These are phyloP conservation scores for Fistularia tabacaria DNA, from an alignment of 2,797 vertebrate species.

Conservation along the genomic window DNA sequence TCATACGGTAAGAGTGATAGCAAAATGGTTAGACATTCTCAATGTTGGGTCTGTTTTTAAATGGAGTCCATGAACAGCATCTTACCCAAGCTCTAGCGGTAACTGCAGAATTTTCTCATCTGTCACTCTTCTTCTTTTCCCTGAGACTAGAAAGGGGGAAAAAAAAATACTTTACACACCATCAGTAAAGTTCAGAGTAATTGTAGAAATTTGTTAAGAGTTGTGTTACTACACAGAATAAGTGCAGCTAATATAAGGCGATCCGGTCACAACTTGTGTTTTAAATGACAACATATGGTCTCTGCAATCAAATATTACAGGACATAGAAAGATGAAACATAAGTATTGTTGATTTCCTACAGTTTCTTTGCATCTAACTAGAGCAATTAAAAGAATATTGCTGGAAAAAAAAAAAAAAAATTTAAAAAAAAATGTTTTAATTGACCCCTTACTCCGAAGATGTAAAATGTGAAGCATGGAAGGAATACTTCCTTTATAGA, in stretches of 20 bases:
- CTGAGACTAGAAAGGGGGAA: conserved; percentile 70
- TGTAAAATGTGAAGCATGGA: too few relatives aligned
- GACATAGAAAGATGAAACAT: too few relatives aligned
- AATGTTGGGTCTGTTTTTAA: conserved; percentile 15
- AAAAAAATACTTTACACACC: conserved; percentile 18
- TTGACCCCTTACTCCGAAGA: too few relatives aligned
- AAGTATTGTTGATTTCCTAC: too few relatives aligned
- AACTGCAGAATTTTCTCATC: conserved; percentile 84
- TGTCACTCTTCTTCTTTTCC: conserved; percentile 83
- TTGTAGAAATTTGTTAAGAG: conserved; percentile 15
- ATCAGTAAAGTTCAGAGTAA: conserved; percentile 9
- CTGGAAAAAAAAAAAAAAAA: too few relatives aligned
- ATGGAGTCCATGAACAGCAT: conserved; percentile 11
- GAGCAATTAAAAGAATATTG: too few relatives aligned
- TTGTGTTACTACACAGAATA: neutral
- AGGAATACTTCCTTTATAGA: too few relatives aligned
- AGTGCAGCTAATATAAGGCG: neutral
- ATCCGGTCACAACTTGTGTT: too few relatives aligned
- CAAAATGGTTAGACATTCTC: conserved; percentile 10
- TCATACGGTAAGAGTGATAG: conserved; percentile 14
- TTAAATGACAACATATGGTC: too few relatives aligned
- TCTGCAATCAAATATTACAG: too few relatives aligned
- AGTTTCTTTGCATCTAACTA: too few relatives aligned
- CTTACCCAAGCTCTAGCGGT: conserved; percentile 91
- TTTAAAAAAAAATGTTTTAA: too few relatives aligned